phyloP scores from a whole-genome alignment of 2,888 invertebrate genomes.

The Neoscelio sp. region DNA sequence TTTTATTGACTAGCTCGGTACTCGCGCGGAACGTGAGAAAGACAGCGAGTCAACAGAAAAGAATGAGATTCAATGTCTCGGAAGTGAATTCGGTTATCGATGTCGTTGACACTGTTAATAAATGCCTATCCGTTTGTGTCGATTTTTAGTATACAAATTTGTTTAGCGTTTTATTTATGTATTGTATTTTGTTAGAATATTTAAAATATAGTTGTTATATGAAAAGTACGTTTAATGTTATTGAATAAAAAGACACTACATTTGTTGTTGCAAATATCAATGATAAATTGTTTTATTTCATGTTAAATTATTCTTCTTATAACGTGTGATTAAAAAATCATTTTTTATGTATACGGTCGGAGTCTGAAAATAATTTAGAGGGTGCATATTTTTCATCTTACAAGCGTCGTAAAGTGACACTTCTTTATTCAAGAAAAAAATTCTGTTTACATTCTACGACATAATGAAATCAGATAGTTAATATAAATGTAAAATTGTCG shows the following conservation, averaged over 20 bases:
- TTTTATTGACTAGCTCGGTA: constrained; percentile 55
- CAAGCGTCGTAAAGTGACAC: constrained; percentile 23
- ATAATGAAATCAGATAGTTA: constrained; percentile 5
- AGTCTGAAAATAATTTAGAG: constrained; percentile 43
- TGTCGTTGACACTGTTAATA: constrained; percentile 52
- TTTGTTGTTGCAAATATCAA: not conserved
- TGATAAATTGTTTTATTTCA: constrained; percentile 28
- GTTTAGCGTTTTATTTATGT: too few species aligned
- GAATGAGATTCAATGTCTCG: constrained; percentile 56
- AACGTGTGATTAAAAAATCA: constrained; percentile 49
- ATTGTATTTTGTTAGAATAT: too few species aligned
- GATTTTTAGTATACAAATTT: not conserved
- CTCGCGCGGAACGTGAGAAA: constrained; percentile 48
- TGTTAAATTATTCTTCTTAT: constrained; percentile 37
- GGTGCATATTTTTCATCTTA: constrained; percentile 55
- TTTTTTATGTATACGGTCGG: constrained; percentile 35
- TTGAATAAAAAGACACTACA: too few species aligned
- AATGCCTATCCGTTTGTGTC: constrained; percentile 18
- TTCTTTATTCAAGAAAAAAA: constrained; percentile 35
- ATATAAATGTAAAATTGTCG: not conserved
- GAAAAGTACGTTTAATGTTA: too few species aligned
- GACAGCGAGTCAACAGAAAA: constrained; percentile 55
- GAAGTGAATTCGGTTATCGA: constrained; percentile 61
- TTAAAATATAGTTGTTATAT: too few species aligned
- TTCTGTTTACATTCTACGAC: constrained; percentile 20